Evolutionary conservation across 2,113 vertebrate species (phyloP), one percentile per base, ranked within the genome.

Genomic region (Nansenia antarctica): DNA sequence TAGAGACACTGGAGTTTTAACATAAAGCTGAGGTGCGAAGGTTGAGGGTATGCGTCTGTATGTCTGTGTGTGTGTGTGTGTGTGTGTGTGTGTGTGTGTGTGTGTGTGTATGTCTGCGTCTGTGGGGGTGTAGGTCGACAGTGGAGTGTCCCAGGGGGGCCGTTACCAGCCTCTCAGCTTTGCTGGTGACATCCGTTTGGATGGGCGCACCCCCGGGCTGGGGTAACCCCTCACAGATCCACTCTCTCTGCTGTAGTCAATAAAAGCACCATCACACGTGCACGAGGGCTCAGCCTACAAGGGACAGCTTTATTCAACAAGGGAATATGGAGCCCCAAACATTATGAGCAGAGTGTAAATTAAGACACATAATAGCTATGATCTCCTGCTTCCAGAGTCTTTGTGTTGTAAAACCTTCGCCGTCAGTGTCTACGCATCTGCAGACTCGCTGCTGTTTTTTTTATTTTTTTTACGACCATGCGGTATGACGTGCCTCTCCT

Each of bases 111-210:
- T 76, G 61, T 62, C 58, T 34, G 54, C 68, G 69, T 62, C 57
- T n/a, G n/a, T 49, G 45, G 39, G 39, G 53, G 5, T 49, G 45
- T 22, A 20, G 45, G n/a, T 49, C n/a, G 45, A 6, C 45, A 49
- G 45, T 20, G 69, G 65, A 77, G 63, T 22, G 22, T 78, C 81
- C 73, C 77, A 14, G 8, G 77, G 72, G 81, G 57, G 71, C 75
- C 47, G 74, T 83, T 83, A 80, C 60, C 55, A 62, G 72, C 62
- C 57, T 70, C 66, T 63, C 70, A 58, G 68, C 67, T 64, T 49
- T 34, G 62, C 62, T 30, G 53, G 68, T 80, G 81, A 80, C 81
- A 83, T 80, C 65, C 68, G 49, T 71, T 69, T 77, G 69, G 68
- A 72, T 72, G 52, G 31, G 68, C 67, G 3, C 42, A 67, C 57